Evolutionary conservation across 2,888 invertebrate species (phyloP).

Genomic region (Eurytoma adleriae): DNA sequence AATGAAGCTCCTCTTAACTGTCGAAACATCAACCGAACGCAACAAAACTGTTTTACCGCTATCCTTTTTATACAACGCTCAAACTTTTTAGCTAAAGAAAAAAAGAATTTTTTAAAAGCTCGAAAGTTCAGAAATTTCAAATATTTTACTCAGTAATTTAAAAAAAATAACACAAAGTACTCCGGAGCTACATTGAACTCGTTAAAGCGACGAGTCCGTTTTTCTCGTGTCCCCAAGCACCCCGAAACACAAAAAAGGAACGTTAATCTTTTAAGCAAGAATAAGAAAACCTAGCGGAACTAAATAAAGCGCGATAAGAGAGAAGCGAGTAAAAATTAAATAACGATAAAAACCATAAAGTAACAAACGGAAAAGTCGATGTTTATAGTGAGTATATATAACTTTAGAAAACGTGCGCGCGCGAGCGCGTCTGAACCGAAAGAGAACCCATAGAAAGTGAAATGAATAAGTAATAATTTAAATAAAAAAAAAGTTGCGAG

Average conservation of each 20-base stretch:
- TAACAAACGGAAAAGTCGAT: conserved; percentile 40
- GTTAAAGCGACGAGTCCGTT: conserved; percentile 26
- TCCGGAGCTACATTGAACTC: conserved; percentile 40
- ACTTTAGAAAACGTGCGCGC: conserved; percentile 35
- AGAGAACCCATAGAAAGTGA: conserved; percentile 70
- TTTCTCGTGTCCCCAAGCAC: conserved; percentile 23
- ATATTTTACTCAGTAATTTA: conserved; percentile 5
- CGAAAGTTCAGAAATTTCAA: neutral
- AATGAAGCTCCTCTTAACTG: conserved; percentile 26
- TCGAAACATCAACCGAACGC: neutral
- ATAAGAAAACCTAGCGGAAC: conserved; percentile 14
- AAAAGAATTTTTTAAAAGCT: neutral
- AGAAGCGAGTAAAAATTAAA: conserved; percentile 35
- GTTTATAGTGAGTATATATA: conserved; percentile 48
- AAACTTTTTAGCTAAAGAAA: too few species aligned
- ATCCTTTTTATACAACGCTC: conserved; percentile 1
- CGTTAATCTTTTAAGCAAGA: conserved; percentile 26
- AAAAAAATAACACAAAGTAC: neutral
- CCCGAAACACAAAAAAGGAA: conserved; percentile 14
- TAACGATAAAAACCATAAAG: conserved; percentile 13
- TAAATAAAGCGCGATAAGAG: conserved; percentile 15
- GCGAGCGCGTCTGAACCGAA: conserved; percentile 18
- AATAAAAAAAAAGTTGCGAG: conserved; percentile 60
- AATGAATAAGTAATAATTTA: conserved; percentile 48
- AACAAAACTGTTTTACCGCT: conserved; percentile 7